Base-by-base conservation (phyloP, 2,888 invertebrate species). In the Plutella xylostella region DNA sequence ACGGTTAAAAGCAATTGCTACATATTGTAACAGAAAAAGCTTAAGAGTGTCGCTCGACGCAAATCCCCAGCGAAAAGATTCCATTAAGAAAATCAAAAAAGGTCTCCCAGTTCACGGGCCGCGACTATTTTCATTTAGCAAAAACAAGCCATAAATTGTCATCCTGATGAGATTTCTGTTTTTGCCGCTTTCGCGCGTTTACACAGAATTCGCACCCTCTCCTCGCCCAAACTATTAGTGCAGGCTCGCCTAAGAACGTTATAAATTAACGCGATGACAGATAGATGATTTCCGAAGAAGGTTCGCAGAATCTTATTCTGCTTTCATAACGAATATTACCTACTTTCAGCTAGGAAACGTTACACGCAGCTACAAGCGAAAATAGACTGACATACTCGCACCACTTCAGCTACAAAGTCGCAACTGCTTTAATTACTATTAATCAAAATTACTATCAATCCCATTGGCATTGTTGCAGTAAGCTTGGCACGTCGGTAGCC, bases 81-180 rank as follows among this genome's bases (percentile, higher is more conserved):
- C 82, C 83, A 82, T 82, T 83, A 82, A 78, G 83, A 76, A 82
- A 83, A 83, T 82, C 79, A 82, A 83, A 83, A 80, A 83, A 82
- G 77, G 79, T 73, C 74, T 68, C 68, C 71, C 68, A 68, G 70
- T 77, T 77, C 79, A 72, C 68, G 72, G 72, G 64, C 62, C 67
- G 68, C 72, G 76, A 83, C 79, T 80, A 80, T 82, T 82, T 82
- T 83, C 82, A 83, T 82, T 83, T 82, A 83, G 82, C 80, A 83
- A 83, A 83, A 83, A 82, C 83, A 83, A 78, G 71, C 83, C 80
- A 83, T 83, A 83, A 83, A 83, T 83, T 83, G 83, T 82, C 83
- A 83, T 82, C 82, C 79, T 80, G 82, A 83, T 80, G 76, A 83
- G 78, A 80, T 83, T 80, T 80, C 72, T 77, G 80, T 79, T 82